Conservation (phyloP, 2,888 invertebrate species). For the Rambutsinella grinnellia region DNA sequence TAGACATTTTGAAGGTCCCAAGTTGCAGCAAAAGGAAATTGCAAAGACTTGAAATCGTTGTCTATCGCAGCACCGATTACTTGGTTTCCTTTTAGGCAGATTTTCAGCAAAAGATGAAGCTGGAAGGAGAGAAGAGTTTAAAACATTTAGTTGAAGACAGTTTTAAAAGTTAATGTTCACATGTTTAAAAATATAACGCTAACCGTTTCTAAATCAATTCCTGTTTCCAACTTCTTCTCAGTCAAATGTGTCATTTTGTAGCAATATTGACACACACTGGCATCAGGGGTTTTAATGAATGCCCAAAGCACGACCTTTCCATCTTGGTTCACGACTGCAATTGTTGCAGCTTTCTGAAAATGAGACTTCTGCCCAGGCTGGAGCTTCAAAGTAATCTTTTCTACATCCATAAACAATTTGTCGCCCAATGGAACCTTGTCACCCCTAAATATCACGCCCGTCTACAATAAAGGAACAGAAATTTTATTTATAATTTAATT, state of each 20-base stretch:
- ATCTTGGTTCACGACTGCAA: constrained; percentile 2
- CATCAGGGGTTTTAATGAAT: constrained; percentile 1
- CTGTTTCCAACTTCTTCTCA: neutral
- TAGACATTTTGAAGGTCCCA: neutral
- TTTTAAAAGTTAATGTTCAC: no score
- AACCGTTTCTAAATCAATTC: neutral
- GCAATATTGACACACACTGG: constrained; percentile 12
- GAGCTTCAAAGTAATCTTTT: constrained; percentile 12
- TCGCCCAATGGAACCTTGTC: constrained; percentile 16
- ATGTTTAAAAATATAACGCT: no score
- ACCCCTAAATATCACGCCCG: constrained; percentile 19
- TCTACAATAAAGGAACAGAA: no score
- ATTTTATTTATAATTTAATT: no score
- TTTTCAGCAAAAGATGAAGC: constrained; percentile 1
- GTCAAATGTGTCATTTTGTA: constrained; percentile 11
- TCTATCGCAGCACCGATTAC: neutral
- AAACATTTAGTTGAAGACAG: no score
- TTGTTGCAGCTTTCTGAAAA: neutral
- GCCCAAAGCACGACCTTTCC: constrained; percentile 14
- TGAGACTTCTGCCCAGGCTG: neutral
- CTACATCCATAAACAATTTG: constrained; percentile 19
- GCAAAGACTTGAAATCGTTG: neutral
- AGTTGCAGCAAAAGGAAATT: neutral
- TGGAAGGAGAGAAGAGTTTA: neutral
- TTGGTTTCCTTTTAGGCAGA: neutral